Evolutionary conservation across 2,888 invertebrate species (phyloP).

Genomic region (Mystacides longicornis): DNA sequence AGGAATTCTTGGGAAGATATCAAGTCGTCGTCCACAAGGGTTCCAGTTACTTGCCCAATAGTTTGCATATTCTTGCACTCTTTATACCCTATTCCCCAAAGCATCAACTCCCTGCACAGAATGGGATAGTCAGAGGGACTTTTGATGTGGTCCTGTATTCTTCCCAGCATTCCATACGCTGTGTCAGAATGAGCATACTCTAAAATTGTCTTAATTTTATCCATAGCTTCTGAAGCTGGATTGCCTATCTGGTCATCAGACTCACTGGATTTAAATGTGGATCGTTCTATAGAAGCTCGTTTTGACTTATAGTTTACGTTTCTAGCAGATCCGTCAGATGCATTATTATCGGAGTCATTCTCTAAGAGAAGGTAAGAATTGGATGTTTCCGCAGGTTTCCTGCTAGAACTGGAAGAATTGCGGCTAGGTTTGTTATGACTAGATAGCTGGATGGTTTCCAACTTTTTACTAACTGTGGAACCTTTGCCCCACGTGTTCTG

Average conservation of each 20-base stretch:
- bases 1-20: slow-evolving; percentile 15
- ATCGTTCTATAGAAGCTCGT: slow-evolving; percentile 45
- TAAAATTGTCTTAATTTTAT: slow-evolving; percentile 12
- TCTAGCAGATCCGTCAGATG: slow-evolving; percentile 5
- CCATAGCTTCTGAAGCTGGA: background rate
- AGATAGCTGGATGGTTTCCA: slow-evolving; percentile 3
- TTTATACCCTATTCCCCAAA: slow-evolving; percentile 15
- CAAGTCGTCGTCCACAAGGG: slow-evolving; percentile 13
- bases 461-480: slow-evolving; percentile 31
- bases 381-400: slow-evolving; percentile 31
- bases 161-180: slow-evolving; percentile 15
- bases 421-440: slow-evolving; percentile 29
- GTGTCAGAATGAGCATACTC: slow-evolving; percentile 8
- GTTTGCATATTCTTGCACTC: slow-evolving; percentile 12
- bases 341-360: slow-evolving; percentile 31
- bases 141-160: slow-evolving; percentile 9
- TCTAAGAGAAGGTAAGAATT: slow-evolving; percentile 47
- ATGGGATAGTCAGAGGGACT: slow-evolving; percentile 10
- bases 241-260: slow-evolving; percentile 1
- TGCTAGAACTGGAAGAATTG: slow-evolving; percentile 18
- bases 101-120: slow-evolving; percentile 14
- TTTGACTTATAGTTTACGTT: slow-evolving; percentile 37
- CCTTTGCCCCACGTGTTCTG: slow-evolving; percentile 38
- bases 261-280: slow-evolving; percentile 39
- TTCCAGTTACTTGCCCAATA: slow-evolving; percentile 18